Conservation (phyloP, 2,113 vertebrate genomes). For the Phoenicopterus ruber region DNA sequence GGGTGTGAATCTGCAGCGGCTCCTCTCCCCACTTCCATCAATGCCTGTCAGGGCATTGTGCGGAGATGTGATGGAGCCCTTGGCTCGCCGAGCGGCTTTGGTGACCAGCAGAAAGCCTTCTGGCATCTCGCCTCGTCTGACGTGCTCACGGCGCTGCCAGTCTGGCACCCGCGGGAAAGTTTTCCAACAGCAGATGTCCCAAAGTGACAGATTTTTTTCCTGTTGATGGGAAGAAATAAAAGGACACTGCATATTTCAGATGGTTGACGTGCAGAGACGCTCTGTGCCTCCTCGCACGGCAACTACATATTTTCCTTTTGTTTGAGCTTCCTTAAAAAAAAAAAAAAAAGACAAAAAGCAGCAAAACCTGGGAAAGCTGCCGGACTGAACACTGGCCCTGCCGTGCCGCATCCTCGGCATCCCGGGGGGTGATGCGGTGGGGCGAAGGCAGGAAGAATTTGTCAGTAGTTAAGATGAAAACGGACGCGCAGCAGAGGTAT, state of each 20-base stretch:
- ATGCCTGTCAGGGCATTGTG: conserved; percentile 55
- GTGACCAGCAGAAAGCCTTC: conserved; percentile 68
- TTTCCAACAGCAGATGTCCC: conserved; percentile 67
- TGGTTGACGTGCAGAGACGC: neutral
- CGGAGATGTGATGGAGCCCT: conserved; percentile 9
- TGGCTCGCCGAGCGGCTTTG: conserved; percentile 48
- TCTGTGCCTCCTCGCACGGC: neutral
- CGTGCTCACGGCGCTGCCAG: conserved; percentile 70
- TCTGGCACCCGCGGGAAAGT: conserved; percentile 62
- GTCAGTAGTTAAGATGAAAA: neutral
- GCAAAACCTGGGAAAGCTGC: neutral
- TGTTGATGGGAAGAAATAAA: neutral
- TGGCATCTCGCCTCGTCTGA: conserved; percentile 68
- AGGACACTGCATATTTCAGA: conserved; percentile 42
- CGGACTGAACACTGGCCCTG: neutral
- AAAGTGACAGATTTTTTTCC: conserved; percentile 18
- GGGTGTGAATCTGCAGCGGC: conserved; percentile 39
- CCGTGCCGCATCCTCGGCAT: rapidly evolving
- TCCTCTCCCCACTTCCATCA: conserved; percentile 53
- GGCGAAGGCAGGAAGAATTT: neutral
- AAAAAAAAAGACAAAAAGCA: neutral
- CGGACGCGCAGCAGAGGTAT: neutral
- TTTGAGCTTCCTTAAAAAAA: neutral
- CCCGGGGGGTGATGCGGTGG: neutral
- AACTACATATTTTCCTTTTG: conserved; percentile 1